Evolutionary conservation across 1,140 invertebrate species (phyloP).

Genomic region (Oreohelix idahoensis): DNA sequence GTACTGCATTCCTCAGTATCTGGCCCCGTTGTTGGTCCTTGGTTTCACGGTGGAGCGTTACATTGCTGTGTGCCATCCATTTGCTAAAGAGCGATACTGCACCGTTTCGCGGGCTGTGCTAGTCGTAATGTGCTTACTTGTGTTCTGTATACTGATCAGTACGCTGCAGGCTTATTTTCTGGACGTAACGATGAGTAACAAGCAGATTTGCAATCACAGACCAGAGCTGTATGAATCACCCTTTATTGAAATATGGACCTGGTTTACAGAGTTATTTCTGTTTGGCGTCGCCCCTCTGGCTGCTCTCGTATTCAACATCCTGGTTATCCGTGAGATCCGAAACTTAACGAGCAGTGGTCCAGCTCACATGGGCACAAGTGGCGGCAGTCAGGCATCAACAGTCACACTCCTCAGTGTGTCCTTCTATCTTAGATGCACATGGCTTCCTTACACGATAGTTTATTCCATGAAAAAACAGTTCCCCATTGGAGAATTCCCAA

Average conservation of each 20-base stretch:
- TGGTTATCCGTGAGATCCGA: slow-evolving; percentile 66
- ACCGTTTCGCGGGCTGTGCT: slow-evolving; percentile 83
- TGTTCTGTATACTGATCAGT: slow-evolving; percentile 53
- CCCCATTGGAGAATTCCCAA: slow-evolving; percentile 40
- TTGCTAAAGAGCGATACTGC: slow-evolving; percentile 84
- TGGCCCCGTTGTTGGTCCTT: slow-evolving; percentile 70
- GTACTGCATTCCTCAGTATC: slow-evolving; percentile 66
- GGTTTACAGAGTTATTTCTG: slow-evolving; percentile 64
- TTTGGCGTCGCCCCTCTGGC: slow-evolving; percentile 63
- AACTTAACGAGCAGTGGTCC: slow-evolving; percentile 54
- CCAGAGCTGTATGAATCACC: too few relatives aligned
- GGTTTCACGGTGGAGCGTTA: slow-evolving; percentile 95
- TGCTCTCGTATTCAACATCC: slow-evolving; percentile 67
- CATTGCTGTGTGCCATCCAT: slow-evolving; percentile 94
- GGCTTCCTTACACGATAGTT: slow-evolving; percentile 65
- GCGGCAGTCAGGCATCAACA: slow-evolving; percentile 59
- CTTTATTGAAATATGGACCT: slow-evolving; percentile 57
- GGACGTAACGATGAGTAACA: slow-evolving; percentile 50
- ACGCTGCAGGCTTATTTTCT: too few relatives aligned
- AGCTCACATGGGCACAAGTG: slow-evolving; percentile 29
- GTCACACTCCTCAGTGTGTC: slow-evolving; percentile 68
- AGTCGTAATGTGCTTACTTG: slow-evolving; percentile 73
- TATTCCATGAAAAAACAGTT: slow-evolving; percentile 58
- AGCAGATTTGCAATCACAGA: slow-evolving; percentile 51
- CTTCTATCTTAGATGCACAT: slow-evolving; percentile 69